Percentiles rank a stretch among this genome's conserved stretches.
phyloP scores from a whole-genome alignment of 2,113 vertebrate species.

The rat (Rattus norvegicus) region DNA sequence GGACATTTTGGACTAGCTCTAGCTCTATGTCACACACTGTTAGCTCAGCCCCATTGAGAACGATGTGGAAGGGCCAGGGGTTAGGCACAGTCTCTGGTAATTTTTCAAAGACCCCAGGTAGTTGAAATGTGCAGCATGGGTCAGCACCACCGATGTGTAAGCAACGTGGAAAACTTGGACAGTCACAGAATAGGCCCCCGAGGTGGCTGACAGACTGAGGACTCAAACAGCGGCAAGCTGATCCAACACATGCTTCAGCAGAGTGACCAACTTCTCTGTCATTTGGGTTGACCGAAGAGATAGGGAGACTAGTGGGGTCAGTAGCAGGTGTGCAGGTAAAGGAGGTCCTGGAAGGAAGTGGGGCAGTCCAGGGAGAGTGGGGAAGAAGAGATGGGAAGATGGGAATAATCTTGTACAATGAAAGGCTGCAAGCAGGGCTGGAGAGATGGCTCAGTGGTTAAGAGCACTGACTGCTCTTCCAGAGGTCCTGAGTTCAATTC shows the following conservation, averaged over 20 bases:
- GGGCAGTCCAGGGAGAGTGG: neutral
- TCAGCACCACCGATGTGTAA: too few relatives aligned
- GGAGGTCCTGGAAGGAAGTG: neutral
- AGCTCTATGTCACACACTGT: accelerated
- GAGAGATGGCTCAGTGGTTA: too few relatives aligned
- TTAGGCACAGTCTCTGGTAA: neutral
- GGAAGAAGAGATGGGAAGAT: too few relatives aligned
- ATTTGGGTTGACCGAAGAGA: neutral
- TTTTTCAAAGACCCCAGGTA: neutral
- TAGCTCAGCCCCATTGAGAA: accelerated
- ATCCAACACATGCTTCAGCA: neutral
- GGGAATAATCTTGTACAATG: neutral
- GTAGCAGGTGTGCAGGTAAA: neutral
- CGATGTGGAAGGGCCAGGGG: too few relatives aligned
- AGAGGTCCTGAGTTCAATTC: too few relatives aligned
- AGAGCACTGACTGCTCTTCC: too few relatives aligned
- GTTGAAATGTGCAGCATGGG: neutral
- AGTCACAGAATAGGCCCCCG: neutral
- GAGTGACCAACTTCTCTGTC: neutral
- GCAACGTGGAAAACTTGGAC: neutral
- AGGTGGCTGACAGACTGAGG: neutral
- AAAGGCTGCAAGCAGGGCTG: too few relatives aligned
- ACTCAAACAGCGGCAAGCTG: neutral
- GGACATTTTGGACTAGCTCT: neutral
- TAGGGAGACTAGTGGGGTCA: neutral